phyloP scores from a whole-genome alignment of 2,797 vertebrate genomes.

The Masticophis lateralis region DNA sequence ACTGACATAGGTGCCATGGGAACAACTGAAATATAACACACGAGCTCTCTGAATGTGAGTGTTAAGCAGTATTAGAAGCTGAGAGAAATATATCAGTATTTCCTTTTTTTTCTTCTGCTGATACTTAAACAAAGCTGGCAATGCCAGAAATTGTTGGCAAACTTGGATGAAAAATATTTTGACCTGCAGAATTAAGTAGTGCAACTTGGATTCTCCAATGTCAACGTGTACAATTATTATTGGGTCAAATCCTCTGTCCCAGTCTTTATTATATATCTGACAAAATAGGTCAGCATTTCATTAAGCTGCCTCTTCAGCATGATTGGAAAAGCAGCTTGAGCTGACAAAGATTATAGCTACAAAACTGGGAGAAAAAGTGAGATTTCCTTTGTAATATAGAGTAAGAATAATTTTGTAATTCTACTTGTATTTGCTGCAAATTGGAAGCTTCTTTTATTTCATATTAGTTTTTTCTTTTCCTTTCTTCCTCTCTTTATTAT shows the following conservation, averaged over 20 bases:
- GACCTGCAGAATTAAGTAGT: neutral
- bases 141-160: neutral
- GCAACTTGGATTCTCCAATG: neutral
- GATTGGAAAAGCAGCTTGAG: slow-evolving; percentile 34
- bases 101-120: neutral
- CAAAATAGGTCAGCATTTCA: slow-evolving; percentile 77
- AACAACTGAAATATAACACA: neutral
- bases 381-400: neutral
- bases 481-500: neutral
- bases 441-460: neutral
- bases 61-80: neutral
- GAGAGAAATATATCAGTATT: neutral
- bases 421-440: neutral
- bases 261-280: slow-evolving; percentile 38
- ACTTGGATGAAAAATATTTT: slow-evolving; percentile 13
- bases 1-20: neutral
- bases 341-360: slow-evolving; percentile 26
- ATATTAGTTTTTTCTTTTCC: neutral
- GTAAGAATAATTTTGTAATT: neutral
- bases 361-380: neutral
- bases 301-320: slow-evolving; percentile 67
- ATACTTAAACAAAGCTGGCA: neutral
- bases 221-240: slow-evolving; percentile 8
- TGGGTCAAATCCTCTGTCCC: slow-evolving; percentile 17
- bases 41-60: neutral